These are phyloP conservation scores for Sebastes hubbsi DNA, from an alignment of 2,797 vertebrate genomes.

Conservation along the genomic window DNA sequence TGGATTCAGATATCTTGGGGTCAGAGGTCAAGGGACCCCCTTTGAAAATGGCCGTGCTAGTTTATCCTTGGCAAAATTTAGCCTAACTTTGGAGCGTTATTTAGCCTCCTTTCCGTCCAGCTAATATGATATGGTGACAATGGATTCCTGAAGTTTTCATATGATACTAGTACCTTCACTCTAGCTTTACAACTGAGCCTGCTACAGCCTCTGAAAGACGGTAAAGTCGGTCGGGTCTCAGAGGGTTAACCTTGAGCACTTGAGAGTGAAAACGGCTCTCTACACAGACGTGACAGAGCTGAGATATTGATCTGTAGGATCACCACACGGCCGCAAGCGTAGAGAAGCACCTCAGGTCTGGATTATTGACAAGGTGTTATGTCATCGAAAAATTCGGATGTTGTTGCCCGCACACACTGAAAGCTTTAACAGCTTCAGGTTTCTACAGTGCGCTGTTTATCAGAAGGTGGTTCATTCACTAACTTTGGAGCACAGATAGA, in stretches of 20 bases:
- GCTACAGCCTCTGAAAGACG: too few relatives aligned
- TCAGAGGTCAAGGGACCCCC: too few relatives aligned
- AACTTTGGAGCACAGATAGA: not conserved
- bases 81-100: too few relatives aligned
- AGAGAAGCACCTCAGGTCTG: not conserved
- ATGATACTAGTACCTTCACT: too few relatives aligned
- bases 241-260: not conserved
- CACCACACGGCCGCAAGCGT: not conserved
- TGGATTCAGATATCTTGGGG: too few relatives aligned
- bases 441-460: not conserved
- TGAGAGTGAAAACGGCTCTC: not conserved
- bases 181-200: too few relatives aligned
- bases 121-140: too few relatives aligned
- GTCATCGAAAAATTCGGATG: not conserved
- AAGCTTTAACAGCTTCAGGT: not conserved
- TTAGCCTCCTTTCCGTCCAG: too few relatives aligned
- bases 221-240: too few relatives aligned
- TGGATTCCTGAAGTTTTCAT: too few relatives aligned
- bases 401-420: not conserved
- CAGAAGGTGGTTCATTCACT: not conserved
- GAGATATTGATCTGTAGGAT: slow-evolving; percentile 18
- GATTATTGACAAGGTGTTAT: slow-evolving; percentile 15
- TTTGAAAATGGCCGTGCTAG: too few relatives aligned
- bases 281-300: not conserved
- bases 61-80: too few relatives aligned